Conservation (phyloP, 2,888 invertebrate genomes). For the Zhuqinia jingwanae region DNA sequence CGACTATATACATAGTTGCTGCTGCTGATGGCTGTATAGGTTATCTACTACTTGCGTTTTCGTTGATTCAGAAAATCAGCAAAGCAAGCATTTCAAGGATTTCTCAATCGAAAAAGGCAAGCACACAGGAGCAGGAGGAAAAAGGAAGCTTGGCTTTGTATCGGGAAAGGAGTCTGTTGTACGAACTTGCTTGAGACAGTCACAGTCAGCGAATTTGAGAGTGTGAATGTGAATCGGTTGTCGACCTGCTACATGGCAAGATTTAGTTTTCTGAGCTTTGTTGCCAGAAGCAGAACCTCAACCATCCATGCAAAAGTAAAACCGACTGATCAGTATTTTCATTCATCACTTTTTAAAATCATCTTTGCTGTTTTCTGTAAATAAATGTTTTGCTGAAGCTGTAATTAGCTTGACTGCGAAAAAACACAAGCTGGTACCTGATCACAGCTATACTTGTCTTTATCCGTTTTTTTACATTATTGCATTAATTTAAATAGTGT, state of each 20-base stretch:
- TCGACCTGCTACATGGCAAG: neutral
- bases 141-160: neutral
- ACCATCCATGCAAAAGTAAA: neutral
- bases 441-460: no score
- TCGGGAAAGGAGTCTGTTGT: constrained; percentile 28
- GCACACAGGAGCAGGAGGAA: neutral
- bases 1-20: neutral
- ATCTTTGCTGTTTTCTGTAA: no score
- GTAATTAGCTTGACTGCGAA: no score
- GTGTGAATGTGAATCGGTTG: neutral
- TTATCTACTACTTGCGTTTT: neutral
- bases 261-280: neutral
- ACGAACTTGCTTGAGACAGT: neutral
- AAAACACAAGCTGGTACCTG: no score
- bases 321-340: no score
- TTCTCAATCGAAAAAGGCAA: neutral
- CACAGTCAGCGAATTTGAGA: neutral
- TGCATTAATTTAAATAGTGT: no score
- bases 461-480: no score
- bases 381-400: no score
- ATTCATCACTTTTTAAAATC: no score
- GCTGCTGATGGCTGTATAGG: neutral
- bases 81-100: constrained; percentile 25
- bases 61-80: constrained; percentile 22
- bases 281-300: neutral